Evolutionary conservation across 2,888 invertebrate species (phyloP).

Genomic region (Agrilus mali): DNA sequence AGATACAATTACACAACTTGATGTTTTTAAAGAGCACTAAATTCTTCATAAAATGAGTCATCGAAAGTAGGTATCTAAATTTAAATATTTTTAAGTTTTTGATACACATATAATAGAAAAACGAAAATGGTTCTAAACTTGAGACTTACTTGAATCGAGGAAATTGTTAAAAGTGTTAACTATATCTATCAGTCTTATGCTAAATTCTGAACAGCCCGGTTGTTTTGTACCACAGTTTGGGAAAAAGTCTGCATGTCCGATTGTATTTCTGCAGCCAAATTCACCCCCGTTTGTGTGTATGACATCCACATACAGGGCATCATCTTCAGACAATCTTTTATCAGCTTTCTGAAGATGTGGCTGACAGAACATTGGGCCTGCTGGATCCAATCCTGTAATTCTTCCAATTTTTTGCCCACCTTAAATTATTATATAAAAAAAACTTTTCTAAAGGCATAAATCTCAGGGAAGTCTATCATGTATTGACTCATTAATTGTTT

Average conservation of each 20-base stretch:
- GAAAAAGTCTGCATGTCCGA: conserved; percentile 6
- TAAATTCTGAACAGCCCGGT: conserved; percentile 5
- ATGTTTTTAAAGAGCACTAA: no score
- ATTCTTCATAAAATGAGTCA: no score
- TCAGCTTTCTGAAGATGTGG: conserved; percentile 5
- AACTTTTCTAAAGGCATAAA: no score
- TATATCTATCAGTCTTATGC: conserved; percentile 1
- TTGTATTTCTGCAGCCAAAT: conserved; percentile 5
- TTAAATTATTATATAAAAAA: no score
- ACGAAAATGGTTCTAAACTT: not conserved
- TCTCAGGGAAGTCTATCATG: no score
- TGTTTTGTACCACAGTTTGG: conserved; percentile 7
- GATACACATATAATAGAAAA: no score
- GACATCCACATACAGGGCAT: conserved; percentile 8
- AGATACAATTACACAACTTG: no score
- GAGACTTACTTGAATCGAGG: conserved; percentile 3
- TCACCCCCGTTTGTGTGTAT: conserved; percentile 7
- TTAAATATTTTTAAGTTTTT: no score
- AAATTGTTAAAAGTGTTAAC: conserved; percentile 4
- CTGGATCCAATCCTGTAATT: conserved; percentile 7
- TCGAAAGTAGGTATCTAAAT: no score
- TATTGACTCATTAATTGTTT: no score
- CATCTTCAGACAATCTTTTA: conserved; percentile 5
- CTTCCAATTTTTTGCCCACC: conserved; percentile 1
- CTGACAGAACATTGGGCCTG: conserved; percentile 6